Conservation (phyloP, 1,140 invertebrate species). For the Drosophila albomicans region DNA sequence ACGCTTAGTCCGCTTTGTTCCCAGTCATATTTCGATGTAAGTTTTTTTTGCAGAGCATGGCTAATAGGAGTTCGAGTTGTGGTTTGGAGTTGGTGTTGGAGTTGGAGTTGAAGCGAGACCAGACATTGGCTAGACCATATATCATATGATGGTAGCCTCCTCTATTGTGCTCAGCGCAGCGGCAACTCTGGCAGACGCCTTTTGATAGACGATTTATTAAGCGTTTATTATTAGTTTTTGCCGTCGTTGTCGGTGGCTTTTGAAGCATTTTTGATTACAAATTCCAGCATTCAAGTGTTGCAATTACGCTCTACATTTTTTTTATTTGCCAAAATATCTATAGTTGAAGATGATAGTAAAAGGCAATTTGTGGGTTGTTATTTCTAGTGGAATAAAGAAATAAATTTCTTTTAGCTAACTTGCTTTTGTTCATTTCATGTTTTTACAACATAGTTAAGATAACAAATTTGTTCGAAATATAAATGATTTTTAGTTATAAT, state of each 20-base stretch:
- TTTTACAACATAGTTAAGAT: too few species aligned
- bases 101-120: constrained; percentile 25
- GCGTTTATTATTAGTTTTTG: constrained; percentile 80
- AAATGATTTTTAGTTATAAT: too few species aligned
- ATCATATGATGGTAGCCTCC: constrained; percentile 60
- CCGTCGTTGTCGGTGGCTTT: constrained; percentile 73
- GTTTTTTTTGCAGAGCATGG: constrained; percentile 25
- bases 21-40: constrained; percentile 38
- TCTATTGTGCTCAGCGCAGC: constrained; percentile 43
- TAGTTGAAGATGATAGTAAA: background rate
- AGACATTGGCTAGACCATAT: constrained; percentile 70
- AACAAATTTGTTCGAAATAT: too few species aligned
- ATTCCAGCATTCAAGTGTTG: constrained; percentile 63
- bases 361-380: background rate
- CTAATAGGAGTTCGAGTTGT: constrained; percentile 14
- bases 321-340: background rate
- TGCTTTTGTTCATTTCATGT: background rate
- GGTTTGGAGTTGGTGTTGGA: constrained; percentile 21
- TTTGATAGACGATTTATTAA: constrained; percentile 81
- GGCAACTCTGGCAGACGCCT: constrained; percentile 50
- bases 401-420: background rate
- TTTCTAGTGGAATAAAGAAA: background rate
- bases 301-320: constrained; percentile 48
- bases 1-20: constrained; percentile 34
- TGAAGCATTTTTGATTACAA: constrained; percentile 77